Evolutionary conservation across 2,113 vertebrate species (phyloP).

Genomic region (Leptobrachium ailaonicum): DNA sequence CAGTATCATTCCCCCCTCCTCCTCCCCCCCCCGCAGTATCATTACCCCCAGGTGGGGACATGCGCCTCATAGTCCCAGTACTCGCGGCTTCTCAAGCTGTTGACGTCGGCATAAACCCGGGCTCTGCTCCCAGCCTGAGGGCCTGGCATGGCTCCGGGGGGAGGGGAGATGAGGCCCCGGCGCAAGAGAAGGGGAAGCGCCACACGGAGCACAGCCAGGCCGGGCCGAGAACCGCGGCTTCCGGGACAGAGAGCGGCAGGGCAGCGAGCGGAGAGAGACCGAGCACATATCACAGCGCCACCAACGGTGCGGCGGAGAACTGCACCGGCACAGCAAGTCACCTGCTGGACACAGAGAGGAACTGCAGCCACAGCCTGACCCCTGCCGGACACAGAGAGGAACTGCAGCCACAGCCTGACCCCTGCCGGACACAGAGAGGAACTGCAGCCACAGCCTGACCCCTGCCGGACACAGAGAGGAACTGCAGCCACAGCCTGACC

Average conservation of each 20-base stretch:
- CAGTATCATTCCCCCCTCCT: not conserved
- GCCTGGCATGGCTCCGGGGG: conserved; percentile 86
- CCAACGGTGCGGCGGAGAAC: not conserved
- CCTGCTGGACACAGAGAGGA: no score
- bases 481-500: no score
- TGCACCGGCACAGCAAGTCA: not conserved
- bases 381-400: no score
- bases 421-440: no score
- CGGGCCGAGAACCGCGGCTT: conserved; percentile 25
- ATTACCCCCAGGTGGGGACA: conserved; percentile 93
- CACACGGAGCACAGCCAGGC: conserved; percentile 19
- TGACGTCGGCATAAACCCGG: conserved; percentile 94
- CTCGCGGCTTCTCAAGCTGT: conserved; percentile 93
- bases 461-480: no score
- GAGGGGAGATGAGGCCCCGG: conserved; percentile 52
- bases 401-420: no score
- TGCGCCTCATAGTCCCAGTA: conserved; percentile 97
- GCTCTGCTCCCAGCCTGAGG: conserved; percentile 91
- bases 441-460: no score
- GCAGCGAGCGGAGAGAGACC: not conserved
- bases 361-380: no score
- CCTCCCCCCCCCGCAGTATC: not conserved
- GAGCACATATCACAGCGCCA: not conserved
- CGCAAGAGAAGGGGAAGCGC: conserved; percentile 43
- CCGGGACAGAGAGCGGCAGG: conserved; percentile 4